phyloP scores from a whole-genome alignment of 2,888 invertebrate genomes.

The Eretmocerus hayati region DNA sequence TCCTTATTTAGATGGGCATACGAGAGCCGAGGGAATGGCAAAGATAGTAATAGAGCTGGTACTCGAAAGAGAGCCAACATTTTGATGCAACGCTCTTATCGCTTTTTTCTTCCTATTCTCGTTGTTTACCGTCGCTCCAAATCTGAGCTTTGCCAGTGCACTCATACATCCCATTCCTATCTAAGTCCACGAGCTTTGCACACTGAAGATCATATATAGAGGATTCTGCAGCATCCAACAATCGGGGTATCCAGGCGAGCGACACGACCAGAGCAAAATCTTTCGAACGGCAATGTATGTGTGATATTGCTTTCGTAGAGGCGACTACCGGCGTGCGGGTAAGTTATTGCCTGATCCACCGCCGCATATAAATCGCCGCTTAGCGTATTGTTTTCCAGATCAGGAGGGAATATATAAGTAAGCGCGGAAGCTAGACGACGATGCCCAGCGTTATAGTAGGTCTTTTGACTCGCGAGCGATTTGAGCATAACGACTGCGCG shows the following conservation, averaged over 20 bases:
- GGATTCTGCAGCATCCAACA: too few species aligned
- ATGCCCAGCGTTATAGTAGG: too few species aligned
- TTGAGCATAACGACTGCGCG: constrained; percentile 30
- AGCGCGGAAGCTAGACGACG: constrained; percentile 15
- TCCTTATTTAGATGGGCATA: constrained; percentile 42
- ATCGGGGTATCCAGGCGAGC: too few species aligned
- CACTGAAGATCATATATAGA: too few species aligned
- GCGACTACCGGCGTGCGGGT: constrained; percentile 25
- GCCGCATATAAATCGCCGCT: constrained; percentile 44
- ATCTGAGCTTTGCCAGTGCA: constrained; percentile 18
- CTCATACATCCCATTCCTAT: too few species aligned
- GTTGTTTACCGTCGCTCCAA: constrained; percentile 12
- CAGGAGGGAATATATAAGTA: constrained; percentile 45
- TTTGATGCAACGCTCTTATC: too few species aligned
- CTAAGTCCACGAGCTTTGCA: too few species aligned
- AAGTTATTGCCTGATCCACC: constrained; percentile 41
- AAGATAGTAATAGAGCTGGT: too few species aligned
- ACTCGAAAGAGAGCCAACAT: constrained; percentile 25
- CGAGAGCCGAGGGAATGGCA: too few species aligned
- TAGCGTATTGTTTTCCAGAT: constrained; percentile 47
- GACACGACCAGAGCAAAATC: too few species aligned
- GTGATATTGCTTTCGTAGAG: background rate
- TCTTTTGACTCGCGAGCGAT: too few species aligned
- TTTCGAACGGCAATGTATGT: too few species aligned
- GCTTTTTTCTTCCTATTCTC: constrained; percentile 4